Conservation (phyloP, 2,113 vertebrate genomes). For the Xenopus tropicalis region DNA sequence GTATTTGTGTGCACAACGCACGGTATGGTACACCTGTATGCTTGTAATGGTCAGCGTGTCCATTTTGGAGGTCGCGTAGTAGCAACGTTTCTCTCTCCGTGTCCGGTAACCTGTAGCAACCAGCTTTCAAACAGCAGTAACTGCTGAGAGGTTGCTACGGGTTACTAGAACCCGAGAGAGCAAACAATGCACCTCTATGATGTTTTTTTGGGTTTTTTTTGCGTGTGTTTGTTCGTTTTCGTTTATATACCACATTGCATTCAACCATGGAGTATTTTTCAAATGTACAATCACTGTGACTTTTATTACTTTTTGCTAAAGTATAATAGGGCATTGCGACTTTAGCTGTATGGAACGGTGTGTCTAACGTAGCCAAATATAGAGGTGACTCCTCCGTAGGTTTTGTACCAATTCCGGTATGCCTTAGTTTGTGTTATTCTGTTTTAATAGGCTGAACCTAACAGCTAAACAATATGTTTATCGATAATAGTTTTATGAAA, state of each 20-base stretch:
- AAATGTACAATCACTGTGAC: conserved; percentile 29
- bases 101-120: too few species aligned
- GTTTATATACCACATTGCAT: neutral
- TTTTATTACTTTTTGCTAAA: neutral
- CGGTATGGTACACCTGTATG: too few species aligned
- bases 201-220: too few species aligned
- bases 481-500: neutral
- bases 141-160: too few species aligned
- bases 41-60: too few species aligned
- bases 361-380: neutral
- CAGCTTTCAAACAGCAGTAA: too few species aligned
- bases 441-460: neutral
- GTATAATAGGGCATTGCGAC: rapidly evolving
- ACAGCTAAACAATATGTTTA: neutral
- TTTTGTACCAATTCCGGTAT: neutral
- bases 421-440: neutral
- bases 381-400: conserved; percentile 9
- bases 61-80: too few species aligned
- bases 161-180: too few species aligned
- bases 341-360: neutral
- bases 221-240: too few species aligned
- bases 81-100: too few species aligned
- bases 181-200: too few species aligned
- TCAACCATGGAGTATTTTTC: conserved; percentile 29
- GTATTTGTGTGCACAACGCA: too few species aligned